Base-by-base conservation (phyloP, 1,140 invertebrate species). In the Apolygus lucorum region DNA sequence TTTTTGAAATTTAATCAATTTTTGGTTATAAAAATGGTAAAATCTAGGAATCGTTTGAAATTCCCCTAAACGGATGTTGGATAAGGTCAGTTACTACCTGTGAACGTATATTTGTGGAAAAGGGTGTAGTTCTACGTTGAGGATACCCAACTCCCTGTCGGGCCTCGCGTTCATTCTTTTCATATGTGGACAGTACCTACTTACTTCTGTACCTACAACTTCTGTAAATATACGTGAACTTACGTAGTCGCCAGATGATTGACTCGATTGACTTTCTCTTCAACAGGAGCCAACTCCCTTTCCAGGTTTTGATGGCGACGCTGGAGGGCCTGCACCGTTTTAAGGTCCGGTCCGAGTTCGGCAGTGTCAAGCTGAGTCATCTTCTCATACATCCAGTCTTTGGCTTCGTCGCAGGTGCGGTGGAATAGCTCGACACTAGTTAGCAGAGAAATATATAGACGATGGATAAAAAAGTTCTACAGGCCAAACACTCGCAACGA, bases 371-470 rank as follows among this genome's bases (percentile, higher is more conserved):
- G 75, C 75, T 93, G 90, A 21, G 85, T 87, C 80, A 93, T 91
- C 80, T 97, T 96, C 78, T 96, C 94, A 22, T 86, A 80, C 91
- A 97, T 96, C 93, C 95, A 96, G 76, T 95, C 92, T 73, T 88
- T 84, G 0, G 93, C 92, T 77, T 96, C 94, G 74, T 94, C 92
- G 78, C 94, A 97, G 0, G 92, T 93, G 69, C 93, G 87, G 75
- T 93, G 87, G 81, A 98, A 99, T 2, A 98, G 79, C 78, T 98
- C 95, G 72, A 99, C 93, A 77, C 93, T 93, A 76, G 73, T 81
- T 70, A 27, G 63, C n/a, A 42, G 34, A 42, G 17, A 42, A 42
- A 70, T 68, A 52, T 22, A 28, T 67, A 49, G 27, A 17, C 25
- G 59, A 68, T 28, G 27, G 13, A 67, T 28, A 27, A 24, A 28